These are phyloP conservation scores for Brachyistius frenatus DNA, from an alignment of 2,113 vertebrate genomes.

Conservation along the genomic window DNA sequence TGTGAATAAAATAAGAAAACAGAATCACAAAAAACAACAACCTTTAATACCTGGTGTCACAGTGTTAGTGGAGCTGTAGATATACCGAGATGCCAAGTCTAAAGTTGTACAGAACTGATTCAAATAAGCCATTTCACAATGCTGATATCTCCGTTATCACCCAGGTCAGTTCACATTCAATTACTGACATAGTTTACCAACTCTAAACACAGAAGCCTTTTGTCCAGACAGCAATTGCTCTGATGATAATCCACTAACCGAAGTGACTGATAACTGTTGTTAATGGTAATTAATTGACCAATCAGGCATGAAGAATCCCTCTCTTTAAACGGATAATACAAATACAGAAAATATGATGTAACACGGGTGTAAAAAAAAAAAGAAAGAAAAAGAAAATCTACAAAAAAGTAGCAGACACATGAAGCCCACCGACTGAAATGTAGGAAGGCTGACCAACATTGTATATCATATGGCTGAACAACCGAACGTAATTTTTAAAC, in stretches of 20 bases:
- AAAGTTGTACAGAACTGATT: conserved; percentile 78
- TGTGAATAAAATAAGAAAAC: conserved; percentile 25
- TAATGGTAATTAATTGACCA: conserved; percentile 12
- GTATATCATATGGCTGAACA: conserved; percentile 43
- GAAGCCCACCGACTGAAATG: conserved; percentile 25
- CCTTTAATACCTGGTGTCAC: conserved; percentile 87
- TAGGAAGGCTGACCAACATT: conserved; percentile 24
- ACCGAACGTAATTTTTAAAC: conserved; percentile 20
- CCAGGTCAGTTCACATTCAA: conserved; percentile 26
- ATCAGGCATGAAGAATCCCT: conserved; percentile 1
- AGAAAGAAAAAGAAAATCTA: neutral
- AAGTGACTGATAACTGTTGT: conserved; percentile 15
- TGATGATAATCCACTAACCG: neutral
- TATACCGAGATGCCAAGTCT: conserved; percentile 71
- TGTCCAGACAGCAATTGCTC: conserved; percentile 10
- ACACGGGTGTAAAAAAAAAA: conserved; percentile 17
- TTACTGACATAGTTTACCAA: conserved; percentile 18
- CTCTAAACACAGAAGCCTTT: conserved; percentile 2
- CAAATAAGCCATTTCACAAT: conserved; percentile 83
- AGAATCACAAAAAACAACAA: conserved; percentile 71
- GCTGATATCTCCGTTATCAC: conserved; percentile 43
- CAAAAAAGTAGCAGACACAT: conserved; percentile 13
- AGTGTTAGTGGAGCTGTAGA: conserved; percentile 91
- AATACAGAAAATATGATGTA: conserved; percentile 39
- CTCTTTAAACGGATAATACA: conserved; percentile 44